phyloP scores from a whole-genome alignment of 1,140 invertebrate species.

The Brachionus koreanus region DNA sequence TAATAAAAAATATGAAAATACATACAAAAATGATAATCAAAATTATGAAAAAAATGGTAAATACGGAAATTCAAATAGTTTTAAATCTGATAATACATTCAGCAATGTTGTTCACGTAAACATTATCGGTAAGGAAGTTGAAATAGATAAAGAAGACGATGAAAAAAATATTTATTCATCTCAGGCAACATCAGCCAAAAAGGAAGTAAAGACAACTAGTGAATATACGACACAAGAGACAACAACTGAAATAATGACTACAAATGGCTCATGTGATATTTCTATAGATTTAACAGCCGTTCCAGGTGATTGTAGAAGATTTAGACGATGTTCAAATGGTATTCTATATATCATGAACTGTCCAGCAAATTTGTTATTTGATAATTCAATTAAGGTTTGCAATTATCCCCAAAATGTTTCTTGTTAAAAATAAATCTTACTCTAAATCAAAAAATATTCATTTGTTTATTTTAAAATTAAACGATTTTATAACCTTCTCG shows the following conservation, averaged over 20 bases:
- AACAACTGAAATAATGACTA: not conserved
- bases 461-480: too few relatives aligned
- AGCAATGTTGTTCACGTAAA: not conserved
- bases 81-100: not conserved
- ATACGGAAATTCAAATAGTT: not conserved
- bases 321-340: constrained; percentile 27
- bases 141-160: not conserved
- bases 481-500: too few relatives aligned
- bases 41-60: not conserved
- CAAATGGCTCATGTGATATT: not conserved
- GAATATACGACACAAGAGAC: not conserved
- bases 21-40: not conserved
- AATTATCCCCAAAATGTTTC: constrained; percentile 35
- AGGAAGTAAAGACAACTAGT: not conserved
- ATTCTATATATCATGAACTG: constrained; percentile 1
- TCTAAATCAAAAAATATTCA: too few relatives aligned
- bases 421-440: not conserved
- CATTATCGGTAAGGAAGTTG: not conserved
- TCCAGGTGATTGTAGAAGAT: constrained; percentile 10
- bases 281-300: constrained; percentile 13
- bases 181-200: not conserved
- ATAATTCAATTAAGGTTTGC: constrained; percentile 21
- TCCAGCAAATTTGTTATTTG: constrained; percentile 10
- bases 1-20: not conserved
- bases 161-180: not conserved